Conservation (phyloP, 2,113 vertebrate species). For the Limanda limanda region DNA sequence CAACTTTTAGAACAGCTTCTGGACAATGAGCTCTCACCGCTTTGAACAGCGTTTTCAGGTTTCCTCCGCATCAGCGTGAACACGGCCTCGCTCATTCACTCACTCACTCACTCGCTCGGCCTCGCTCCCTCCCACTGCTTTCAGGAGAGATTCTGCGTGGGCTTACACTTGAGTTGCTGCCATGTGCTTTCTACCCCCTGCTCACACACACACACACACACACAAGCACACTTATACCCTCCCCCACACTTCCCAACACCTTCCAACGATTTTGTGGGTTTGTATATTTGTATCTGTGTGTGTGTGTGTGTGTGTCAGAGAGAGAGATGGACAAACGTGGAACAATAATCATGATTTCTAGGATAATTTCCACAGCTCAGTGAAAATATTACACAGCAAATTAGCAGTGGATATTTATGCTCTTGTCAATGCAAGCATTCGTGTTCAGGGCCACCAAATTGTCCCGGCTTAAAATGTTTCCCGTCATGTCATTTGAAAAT, state of each 20-base stretch:
- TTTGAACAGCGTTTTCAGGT: constrained; percentile 1
- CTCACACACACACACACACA: not conserved
- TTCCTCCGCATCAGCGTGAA: constrained; percentile 39
- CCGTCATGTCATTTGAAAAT: not conserved
- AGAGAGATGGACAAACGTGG: constrained; percentile 13
- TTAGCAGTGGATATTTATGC: not conserved
- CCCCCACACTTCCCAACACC: constrained; percentile 59
- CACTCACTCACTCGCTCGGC: constrained; percentile 53
- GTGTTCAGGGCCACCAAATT: not conserved
- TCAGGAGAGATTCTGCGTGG: constrained; percentile 76
- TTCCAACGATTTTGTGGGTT: constrained; percentile 62
- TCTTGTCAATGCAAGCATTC: constrained; percentile 9
- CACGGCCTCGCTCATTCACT: constrained; percentile 65
- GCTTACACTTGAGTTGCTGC: constrained; percentile 77
- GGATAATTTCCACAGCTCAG: constrained; percentile 1
- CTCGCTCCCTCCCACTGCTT: constrained; percentile 69
- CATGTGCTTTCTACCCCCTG: constrained; percentile 75
- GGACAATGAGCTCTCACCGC: not conserved
- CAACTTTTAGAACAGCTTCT: not conserved
- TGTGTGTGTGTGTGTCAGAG: not conserved
- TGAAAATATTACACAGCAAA: not conserved
- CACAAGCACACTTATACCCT: constrained; percentile 19
- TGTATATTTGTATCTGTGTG: constrained; percentile 13
- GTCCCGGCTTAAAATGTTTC: not conserved
- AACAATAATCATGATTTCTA: constrained; percentile 16